A percentile compares a stretch with the other conserved stretches of the same genome.
Conservation (phyloP, 2,888 invertebrate genomes). For the Cabera pusaria region DNA sequence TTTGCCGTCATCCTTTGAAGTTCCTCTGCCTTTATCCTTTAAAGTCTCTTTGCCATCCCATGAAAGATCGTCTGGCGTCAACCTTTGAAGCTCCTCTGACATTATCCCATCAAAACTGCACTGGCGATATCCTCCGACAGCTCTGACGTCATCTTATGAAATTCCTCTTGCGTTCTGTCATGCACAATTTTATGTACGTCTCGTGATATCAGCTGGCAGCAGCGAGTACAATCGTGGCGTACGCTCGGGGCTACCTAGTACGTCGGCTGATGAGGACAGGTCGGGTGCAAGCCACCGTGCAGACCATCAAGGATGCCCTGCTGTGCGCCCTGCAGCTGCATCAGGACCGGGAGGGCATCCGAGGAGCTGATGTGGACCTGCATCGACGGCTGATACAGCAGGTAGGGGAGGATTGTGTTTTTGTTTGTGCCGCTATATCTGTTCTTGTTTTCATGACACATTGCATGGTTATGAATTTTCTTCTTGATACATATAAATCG, state of each 20-base stretch:
- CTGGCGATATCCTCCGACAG: no score
- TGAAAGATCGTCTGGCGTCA: no score
- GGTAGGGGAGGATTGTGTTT: constrained; percentile 59
- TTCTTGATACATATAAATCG: no score
- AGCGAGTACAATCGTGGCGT: constrained; percentile 86
- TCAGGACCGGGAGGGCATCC: constrained; percentile 82
- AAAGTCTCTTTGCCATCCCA: no score
- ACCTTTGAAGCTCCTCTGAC: no score
- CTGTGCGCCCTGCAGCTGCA: constrained; percentile 90
- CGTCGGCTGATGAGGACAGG: constrained; percentile 92
- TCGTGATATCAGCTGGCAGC: constrained; percentile 70
- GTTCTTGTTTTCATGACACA: no score
- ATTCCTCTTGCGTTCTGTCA: not conserved
- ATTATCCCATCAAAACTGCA: no score
- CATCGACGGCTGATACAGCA: constrained; percentile 89
- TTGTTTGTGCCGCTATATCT: no score
- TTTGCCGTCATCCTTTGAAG: no score
- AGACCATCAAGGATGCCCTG: constrained; percentile 91
- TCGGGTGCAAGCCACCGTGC: constrained; percentile 90
- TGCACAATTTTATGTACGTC: constrained; percentile 58
- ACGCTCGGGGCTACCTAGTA: constrained; percentile 90
- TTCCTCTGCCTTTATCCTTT: no score
- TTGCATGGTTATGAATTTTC: no score
- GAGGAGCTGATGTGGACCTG: constrained; percentile 87
- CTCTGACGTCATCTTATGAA: no score